Percentiles rank a stretch among this genome's conserved stretches.
Evolutionary conservation across 2,113 vertebrate species (phyloP).

Genomic region (Grallaria varia): DNA sequence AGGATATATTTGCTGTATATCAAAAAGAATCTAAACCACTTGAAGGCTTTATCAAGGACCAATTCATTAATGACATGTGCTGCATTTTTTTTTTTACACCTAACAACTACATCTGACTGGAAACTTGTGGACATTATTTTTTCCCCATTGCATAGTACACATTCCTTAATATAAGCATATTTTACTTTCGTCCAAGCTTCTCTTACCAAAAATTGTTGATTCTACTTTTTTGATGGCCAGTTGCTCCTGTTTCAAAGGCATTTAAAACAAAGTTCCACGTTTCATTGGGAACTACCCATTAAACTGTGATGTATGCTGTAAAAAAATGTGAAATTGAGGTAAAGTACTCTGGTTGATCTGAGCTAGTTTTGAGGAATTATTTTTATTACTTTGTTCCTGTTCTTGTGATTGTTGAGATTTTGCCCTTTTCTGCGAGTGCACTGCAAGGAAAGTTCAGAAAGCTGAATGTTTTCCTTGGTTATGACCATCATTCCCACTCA

Average conservation of each 20-base stretch:
- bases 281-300: not conserved
- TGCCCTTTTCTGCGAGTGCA: not conserved
- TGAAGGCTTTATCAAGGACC: not conserved
- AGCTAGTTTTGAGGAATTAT: not conserved
- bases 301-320: not conserved
- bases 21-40: not conserved
- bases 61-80: not conserved
- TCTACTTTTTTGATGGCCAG: no score
- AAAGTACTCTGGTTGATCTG: not conserved
- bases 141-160: accelerated
- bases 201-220: not conserved
- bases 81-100: not conserved
- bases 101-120: not conserved
- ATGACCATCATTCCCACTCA: not conserved
- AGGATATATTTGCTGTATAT: not conserved
- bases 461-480: not conserved
- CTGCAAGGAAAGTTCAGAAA: not conserved
- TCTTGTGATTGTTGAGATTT: not conserved
- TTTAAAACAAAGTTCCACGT: not conserved
- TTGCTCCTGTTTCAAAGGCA: not conserved
- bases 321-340: not conserved
- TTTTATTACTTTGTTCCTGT: not conserved
- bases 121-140: not conserved
- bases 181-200: not conserved
- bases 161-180: not conserved